These are phyloP conservation scores for Numenius arquata DNA, from an alignment of 2,113 vertebrate species.

Conservation along the genomic window DNA sequence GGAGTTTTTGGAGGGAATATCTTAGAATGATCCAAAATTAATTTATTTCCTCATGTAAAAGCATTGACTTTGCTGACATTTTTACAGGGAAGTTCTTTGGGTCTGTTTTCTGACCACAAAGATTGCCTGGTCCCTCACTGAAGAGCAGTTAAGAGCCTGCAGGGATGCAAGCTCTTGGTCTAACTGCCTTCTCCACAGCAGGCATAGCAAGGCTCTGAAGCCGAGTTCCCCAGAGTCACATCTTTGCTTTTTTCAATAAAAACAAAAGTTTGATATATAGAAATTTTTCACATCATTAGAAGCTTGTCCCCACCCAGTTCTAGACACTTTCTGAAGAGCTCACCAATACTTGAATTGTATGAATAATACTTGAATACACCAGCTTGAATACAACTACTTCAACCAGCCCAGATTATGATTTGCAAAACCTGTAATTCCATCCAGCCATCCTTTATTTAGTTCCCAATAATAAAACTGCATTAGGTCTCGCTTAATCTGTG, in stretches of 20 bases:
- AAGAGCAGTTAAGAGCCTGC: neutral
- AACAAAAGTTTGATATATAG: neutral
- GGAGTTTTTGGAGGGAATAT: neutral
- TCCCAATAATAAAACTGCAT: neutral
- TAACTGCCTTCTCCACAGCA: neutral
- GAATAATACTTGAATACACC: too few relatives aligned
- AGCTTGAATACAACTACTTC: neutral
- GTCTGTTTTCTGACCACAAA: neutral
- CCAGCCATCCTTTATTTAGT: neutral
- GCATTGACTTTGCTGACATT: neutral
- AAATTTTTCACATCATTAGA: neutral
- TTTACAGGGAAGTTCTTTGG: neutral
- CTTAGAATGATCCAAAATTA: neutral
- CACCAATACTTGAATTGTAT: too few relatives aligned
- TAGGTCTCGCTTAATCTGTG: neutral
- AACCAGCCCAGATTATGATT: neutral
- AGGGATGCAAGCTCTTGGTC: neutral
- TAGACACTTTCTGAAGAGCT: neutral
- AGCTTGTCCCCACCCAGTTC: neutral
- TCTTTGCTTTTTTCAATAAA: neutral
- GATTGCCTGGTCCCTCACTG: neutral
- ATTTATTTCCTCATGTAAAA: neutral
- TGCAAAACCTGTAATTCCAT: neutral
- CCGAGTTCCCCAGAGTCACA: neutral
- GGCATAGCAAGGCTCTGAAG: neutral